phyloP scores from a whole-genome alignment of 2,113 vertebrate species.

The Otolemur garnettii region DNA sequence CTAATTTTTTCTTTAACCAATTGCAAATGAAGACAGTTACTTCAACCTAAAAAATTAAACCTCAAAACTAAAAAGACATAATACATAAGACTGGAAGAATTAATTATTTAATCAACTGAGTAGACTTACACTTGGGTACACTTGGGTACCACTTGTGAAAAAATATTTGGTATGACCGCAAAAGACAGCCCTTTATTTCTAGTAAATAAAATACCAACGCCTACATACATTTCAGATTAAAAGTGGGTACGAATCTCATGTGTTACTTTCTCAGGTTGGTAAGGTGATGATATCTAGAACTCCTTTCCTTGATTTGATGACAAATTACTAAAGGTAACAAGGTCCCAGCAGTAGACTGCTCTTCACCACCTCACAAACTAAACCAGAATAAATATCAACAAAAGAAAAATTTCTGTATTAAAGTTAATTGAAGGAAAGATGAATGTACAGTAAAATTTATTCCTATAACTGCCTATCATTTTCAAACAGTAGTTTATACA shows the following conservation, averaged over 20 bases:
- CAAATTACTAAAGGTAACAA: background rate
- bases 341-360: background rate
- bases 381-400: background rate
- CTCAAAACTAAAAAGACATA: background rate
- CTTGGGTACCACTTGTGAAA: background rate
- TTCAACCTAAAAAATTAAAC: background rate
- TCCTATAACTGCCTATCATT: background rate
- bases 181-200: background rate
- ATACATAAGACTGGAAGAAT: background rate
- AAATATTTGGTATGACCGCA: background rate
- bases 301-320: background rate
- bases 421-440: background rate
- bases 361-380: constrained; percentile 15
- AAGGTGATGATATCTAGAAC: background rate
- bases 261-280: background rate
- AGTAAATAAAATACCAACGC: background rate
- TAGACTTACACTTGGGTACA: constrained; percentile 21
- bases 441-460: background rate
- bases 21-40: constrained; percentile 42
- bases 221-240: constrained; percentile 48
- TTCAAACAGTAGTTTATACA: constrained; percentile 33
- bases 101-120: background rate
- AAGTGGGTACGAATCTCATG: background rate
- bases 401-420: background rate
- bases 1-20: constrained; percentile 55